Percentiles rank a stretch among this genome's conserved stretches.
phyloP scores from a whole-genome alignment of 1,140 invertebrate genomes.

The Diachasmimorpha longicaudata region DNA sequence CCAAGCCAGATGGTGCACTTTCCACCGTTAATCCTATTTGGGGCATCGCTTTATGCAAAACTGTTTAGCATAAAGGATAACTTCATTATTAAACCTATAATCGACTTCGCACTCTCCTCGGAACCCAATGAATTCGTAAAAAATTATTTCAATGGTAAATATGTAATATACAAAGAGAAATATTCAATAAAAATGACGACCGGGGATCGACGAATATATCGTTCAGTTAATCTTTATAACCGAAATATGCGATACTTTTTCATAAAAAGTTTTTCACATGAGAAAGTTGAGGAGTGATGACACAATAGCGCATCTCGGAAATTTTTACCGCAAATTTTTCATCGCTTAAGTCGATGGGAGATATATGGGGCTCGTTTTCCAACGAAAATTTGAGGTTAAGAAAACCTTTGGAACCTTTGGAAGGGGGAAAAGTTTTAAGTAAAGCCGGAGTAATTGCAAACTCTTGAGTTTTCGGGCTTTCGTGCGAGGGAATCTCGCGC shows the following conservation, averaged over 20 bases:
- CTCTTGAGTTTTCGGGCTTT: constrained; percentile 4
- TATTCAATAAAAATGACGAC: no score
- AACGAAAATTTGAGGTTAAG: no score
- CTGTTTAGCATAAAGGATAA: constrained; percentile 19
- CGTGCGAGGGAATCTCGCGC: not conserved
- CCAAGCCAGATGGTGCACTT: constrained; percentile 28
- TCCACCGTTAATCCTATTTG: constrained; percentile 30
- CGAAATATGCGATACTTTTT: no score
- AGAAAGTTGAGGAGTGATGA: no score
- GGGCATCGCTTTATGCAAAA: constrained; percentile 30
- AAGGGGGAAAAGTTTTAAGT: constrained; percentile 8
- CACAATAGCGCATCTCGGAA: no score
- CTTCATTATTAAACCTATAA: constrained; percentile 12
- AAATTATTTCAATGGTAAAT: not conserved
- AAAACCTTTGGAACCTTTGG: not conserved
- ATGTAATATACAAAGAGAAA: no score
- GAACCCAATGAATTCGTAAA: not conserved
- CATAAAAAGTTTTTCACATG: no score
- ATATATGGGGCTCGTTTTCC: not conserved
- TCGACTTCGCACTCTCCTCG: not conserved
- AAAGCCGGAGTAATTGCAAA: constrained; percentile 12
- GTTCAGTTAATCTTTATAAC: no score
- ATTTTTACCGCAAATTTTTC: no score
- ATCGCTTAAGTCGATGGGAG: no score
- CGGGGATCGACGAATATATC: no score